A percentile compares a stretch with the other conserved stretches of the same genome.
Evolutionary conservation across 2,113 vertebrate species (phyloP).

Genomic region (Gadus macrocephalus): DNA sequence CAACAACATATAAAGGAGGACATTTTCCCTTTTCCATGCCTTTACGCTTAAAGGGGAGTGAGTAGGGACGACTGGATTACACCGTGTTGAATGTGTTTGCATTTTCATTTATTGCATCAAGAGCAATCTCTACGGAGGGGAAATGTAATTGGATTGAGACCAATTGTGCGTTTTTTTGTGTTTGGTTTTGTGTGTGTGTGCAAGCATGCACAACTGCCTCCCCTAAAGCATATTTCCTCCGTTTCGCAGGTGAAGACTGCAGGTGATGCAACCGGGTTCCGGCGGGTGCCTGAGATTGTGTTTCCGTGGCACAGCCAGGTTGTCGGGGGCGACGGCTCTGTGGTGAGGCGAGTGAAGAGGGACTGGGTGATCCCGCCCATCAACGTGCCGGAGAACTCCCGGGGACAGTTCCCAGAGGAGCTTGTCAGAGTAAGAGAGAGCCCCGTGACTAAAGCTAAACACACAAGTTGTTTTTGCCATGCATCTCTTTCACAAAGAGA

Average conservation of each 20-base stretch:
- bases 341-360: slow-evolving; percentile 91
- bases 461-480: background rate
- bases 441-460: background rate
- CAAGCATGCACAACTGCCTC: background rate
- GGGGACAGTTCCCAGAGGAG: slow-evolving; percentile 94
- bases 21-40: no score
- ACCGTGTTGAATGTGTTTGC: no score
- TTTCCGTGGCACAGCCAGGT: slow-evolving; percentile 80
- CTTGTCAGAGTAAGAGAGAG: slow-evolving; percentile 85
- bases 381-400: slow-evolving; percentile 94
- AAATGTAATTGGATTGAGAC: no score
- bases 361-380: slow-evolving; percentile 99
- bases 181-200: background rate
- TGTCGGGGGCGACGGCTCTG: slow-evolving; percentile 73
- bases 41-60: no score
- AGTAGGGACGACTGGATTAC: no score
- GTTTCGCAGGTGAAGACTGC: slow-evolving; percentile 44
- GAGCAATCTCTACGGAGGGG: no score
- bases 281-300: slow-evolving; percentile 80
- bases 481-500: no score
- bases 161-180: background rate
- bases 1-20: no score
- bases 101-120: no score
- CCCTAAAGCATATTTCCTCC: slow-evolving; percentile 39
- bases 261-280: slow-evolving; percentile 50